phyloP scores from a whole-genome alignment of 2,797 vertebrate species.

The Mus spretus region DNA sequence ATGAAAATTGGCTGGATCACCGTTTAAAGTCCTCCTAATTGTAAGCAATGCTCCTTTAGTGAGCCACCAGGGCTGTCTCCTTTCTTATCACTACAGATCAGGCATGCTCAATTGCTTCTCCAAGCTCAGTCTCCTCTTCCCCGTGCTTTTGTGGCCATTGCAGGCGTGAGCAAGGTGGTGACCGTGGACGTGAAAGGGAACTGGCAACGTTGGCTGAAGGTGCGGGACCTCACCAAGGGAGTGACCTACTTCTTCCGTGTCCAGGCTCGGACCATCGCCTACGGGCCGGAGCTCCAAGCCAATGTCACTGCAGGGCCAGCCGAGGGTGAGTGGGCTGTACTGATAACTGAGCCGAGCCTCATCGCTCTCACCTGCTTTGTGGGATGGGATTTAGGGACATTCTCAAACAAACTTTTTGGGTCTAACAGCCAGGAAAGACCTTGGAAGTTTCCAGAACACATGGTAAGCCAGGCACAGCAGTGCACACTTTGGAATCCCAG shows the following conservation, averaged over 20 bases:
- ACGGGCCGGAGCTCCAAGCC: constrained; percentile 93
- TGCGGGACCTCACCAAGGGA: constrained; percentile 95
- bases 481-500: not conserved
- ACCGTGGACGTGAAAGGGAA: constrained; percentile 96
- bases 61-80: constrained; percentile 74
- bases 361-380: not conserved
- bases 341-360: not conserved
- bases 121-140: not conserved
- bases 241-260: constrained; percentile 94
- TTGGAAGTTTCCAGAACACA: not conserved
- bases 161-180: constrained; percentile 97
- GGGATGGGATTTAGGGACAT: fast-evolving
- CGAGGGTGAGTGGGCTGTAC: constrained; percentile 90
- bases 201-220: constrained; percentile 97
- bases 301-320: constrained; percentile 95
- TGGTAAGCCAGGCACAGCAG: not conserved
- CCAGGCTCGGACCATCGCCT: constrained; percentile 95
- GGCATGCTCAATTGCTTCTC: not conserved
- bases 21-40: constrained; percentile 84
- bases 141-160: not conserved
- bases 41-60: constrained; percentile 84
- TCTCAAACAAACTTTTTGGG: not conserved
- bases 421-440: not conserved
- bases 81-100: constrained; percentile 67
- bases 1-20: constrained; percentile 87